Evolutionary conservation across 2,113 vertebrate species (phyloP).

Genomic region (Tetraodon nigroviridis): DNA sequence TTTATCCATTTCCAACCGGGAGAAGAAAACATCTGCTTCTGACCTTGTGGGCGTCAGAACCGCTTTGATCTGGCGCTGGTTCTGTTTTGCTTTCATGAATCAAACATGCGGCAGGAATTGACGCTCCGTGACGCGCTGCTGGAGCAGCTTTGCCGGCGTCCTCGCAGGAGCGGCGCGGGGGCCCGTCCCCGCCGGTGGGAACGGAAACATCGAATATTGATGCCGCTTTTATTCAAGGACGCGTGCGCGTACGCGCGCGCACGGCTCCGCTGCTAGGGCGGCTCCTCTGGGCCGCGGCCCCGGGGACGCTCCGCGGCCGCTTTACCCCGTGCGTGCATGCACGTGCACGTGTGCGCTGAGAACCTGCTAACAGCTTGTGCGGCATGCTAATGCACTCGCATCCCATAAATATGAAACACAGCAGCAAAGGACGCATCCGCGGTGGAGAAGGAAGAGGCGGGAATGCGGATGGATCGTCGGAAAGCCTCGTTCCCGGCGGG

Average conservation of each 20-base stretch:
- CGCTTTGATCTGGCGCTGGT: not conserved
- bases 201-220: slow-evolving; percentile 55
- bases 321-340: not conserved
- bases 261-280: slow-evolving; percentile 23
- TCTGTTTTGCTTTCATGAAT: not conserved
- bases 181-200: not conserved
- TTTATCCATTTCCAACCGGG: too few relatives aligned
- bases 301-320: slow-evolving; percentile 4
- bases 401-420: not conserved
- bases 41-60: too few relatives aligned
- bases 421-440: not conserved
- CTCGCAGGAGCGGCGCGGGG: slow-evolving; percentile 18
- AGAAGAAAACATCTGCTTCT: too few relatives aligned
- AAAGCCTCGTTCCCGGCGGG: too few relatives aligned
- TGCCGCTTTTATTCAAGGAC: slow-evolving; percentile 55
- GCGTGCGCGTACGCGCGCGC: slow-evolving; percentile 41
- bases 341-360: slow-evolving; percentile 2
- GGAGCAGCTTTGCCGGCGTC: slow-evolving; percentile 11
- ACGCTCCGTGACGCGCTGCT: slow-evolving; percentile 1
- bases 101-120: slow-evolving; percentile 1
- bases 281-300: slow-evolving; percentile 6
- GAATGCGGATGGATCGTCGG: too few relatives aligned
- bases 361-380: slow-evolving; percentile 6
- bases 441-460: too few relatives aligned
- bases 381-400: slow-evolving; percentile 3